phyloP scores from a whole-genome alignment of 2,113 vertebrate genomes.

The Symphodus melops region DNA sequence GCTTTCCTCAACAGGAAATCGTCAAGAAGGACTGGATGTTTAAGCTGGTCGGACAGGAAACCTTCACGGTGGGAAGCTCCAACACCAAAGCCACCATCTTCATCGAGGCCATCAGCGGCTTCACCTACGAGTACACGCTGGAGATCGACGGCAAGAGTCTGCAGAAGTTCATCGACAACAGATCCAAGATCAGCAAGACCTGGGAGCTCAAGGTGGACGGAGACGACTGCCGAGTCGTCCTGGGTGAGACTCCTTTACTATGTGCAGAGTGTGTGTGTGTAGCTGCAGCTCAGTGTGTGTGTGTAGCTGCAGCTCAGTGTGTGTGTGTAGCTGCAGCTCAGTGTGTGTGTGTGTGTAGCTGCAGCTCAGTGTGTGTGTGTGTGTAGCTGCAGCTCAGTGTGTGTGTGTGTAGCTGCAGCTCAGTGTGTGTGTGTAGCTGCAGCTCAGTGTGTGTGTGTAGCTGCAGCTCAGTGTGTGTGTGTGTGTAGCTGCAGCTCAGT shows the following conservation, averaged over 20 bases:
- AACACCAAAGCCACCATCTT: conserved; percentile 90
- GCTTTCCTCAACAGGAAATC: conserved; percentile 83
- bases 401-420: no score
- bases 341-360: no score
- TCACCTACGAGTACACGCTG: conserved; percentile 94
- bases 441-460: not conserved
- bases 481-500: no score
- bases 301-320: no score
- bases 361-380: no score
- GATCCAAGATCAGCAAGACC: conserved; percentile 89
- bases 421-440: no score
- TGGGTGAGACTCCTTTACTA: conserved; percentile 84
- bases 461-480: no score
- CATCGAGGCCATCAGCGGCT: conserved; percentile 92
- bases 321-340: no score
- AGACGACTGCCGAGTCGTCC: conserved; percentile 88
- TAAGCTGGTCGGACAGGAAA: conserved; percentile 95
- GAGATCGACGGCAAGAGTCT: conserved; percentile 92
- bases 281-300: no score
- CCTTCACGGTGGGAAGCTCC: conserved; percentile 87
- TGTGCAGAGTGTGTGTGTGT: no score
- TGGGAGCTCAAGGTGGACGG: conserved; percentile 90
- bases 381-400: no score
- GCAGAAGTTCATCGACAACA: conserved; percentile 89
- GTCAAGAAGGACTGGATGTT: conserved; percentile 97